Base-by-base conservation (phyloP, 2,888 invertebrate genomes). In the Daptonema setosum region DNA sequence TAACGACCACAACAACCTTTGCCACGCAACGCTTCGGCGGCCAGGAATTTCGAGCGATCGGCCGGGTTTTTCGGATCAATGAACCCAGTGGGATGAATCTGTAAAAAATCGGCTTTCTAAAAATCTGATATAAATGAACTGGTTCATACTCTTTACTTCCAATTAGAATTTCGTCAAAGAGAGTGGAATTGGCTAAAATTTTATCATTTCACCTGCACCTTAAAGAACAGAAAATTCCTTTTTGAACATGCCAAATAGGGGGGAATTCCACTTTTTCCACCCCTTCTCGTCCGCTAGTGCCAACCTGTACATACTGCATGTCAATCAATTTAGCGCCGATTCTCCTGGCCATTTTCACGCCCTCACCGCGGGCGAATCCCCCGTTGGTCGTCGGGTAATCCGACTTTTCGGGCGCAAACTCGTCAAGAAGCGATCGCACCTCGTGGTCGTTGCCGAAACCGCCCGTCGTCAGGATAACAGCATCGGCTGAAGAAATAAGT, bases 21-120 rank as follows among this genome's bases (percentile, higher is more conserved):
- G 55, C 69, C 69, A 17, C 69, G 59, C 24, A 69, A 60, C 25
- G 69, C 69, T 54, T 69, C 69, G 17, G 69, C 69, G 1, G 69
- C 69, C 45, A 69, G 59, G 59, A 69, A 69, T 56, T 69, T 69
- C 2, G 69, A 70, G 22, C 47, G 53, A 2, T 61, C 67, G 1
- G 48, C 53, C 14, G 69, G 69, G 2, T 63, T 60, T 28, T 66
- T 66, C 3, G 69, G 68, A 54, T 69, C 69, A 24, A 69, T 61
- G 57, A 69, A 69, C 1, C 67, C 65, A 1, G 67, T 67, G 20
- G 67, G 67, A 55, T 68, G 67, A 25, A 68, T 60, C 57, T 65
- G 52, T 52, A 58, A n/a, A n/a, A n/a, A n/a, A n/a, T n/a, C n/a
- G n/a, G n/a, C 30, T 17, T 17, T 47, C n/a, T 22, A 14, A 47